Conservation (phyloP, 2,888 invertebrate genomes). For the Cryptus armator region DNA sequence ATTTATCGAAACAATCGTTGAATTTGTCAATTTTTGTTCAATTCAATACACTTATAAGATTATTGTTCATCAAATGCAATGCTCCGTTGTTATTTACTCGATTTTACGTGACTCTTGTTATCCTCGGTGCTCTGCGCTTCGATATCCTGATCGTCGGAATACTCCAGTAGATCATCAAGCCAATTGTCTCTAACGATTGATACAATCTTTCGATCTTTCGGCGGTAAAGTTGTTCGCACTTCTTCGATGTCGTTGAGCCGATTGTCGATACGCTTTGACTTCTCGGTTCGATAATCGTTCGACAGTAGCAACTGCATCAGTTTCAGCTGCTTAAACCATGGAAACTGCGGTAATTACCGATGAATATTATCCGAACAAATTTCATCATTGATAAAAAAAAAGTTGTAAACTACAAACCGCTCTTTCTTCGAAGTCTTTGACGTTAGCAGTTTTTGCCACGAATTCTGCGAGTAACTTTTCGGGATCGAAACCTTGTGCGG, state of each 20-base stretch:
- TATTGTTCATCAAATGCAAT: not conserved
- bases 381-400: not conserved
- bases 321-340: slow-evolving; percentile 68
- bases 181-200: slow-evolving; percentile 47
- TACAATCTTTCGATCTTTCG: slow-evolving; percentile 25
- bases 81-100: slow-evolving; percentile 50
- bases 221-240: slow-evolving; percentile 16
- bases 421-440: slow-evolving; percentile 47
- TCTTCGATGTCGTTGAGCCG: slow-evolving; percentile 37
- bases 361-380: not conserved
- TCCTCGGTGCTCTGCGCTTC: slow-evolving; percentile 52
- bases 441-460: slow-evolving; percentile 8
- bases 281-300: slow-evolving; percentile 12
- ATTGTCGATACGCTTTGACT: slow-evolving; percentile 34
- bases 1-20: not conserved
- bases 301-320: slow-evolving; percentile 55
- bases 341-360: slow-evolving; percentile 60
- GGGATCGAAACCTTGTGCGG: slow-evolving; percentile 47
- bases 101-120: slow-evolving; percentile 62
- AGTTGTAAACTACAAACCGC: slow-evolving; percentile 41
- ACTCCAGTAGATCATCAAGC: slow-evolving; percentile 60
- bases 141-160: slow-evolving; percentile 58
- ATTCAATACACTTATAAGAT: not conserved
- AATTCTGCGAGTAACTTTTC: slow-evolving; percentile 58
- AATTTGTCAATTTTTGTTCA: not conserved